phyloP scores from a whole-genome alignment of 2,113 vertebrate genomes.

The Laticauda laticaudata region DNA sequence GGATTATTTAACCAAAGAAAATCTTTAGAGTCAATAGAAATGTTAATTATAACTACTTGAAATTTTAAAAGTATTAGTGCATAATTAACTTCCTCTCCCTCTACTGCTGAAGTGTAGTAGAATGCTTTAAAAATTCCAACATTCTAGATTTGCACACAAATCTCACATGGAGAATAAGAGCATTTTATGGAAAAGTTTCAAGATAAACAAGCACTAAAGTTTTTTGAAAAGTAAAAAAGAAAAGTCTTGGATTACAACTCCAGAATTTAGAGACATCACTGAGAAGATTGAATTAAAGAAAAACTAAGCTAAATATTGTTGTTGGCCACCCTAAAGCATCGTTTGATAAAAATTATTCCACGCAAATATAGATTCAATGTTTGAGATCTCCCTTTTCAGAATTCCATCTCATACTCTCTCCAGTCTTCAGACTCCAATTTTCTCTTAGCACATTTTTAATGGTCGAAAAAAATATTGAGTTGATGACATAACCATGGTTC shows the following conservation, averaged over 20 bases:
- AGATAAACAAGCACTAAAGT: background rate
- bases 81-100: background rate
- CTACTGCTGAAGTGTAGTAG: background rate
- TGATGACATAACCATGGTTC: background rate
- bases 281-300: background rate
- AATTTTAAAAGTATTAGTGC: background rate
- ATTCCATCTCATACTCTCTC: background rate
- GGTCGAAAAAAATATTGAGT: background rate
- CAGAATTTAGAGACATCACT: background rate
- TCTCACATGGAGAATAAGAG: background rate
- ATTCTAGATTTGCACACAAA: background rate
- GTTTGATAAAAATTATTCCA: background rate
- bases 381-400: background rate
- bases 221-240: background rate
- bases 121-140: background rate
- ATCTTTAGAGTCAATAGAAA: background rate
- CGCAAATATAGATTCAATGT: background rate
- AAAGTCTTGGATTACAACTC: background rate
- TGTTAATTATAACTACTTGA: background rate
- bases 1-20: background rate
- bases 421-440: background rate
- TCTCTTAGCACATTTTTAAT: background rate
- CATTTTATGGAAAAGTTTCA: background rate
- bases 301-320: background rate
- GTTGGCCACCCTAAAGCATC: background rate